phyloP scores from a whole-genome alignment of 2,113 vertebrate species.

The Atrichornis clamosus region DNA sequence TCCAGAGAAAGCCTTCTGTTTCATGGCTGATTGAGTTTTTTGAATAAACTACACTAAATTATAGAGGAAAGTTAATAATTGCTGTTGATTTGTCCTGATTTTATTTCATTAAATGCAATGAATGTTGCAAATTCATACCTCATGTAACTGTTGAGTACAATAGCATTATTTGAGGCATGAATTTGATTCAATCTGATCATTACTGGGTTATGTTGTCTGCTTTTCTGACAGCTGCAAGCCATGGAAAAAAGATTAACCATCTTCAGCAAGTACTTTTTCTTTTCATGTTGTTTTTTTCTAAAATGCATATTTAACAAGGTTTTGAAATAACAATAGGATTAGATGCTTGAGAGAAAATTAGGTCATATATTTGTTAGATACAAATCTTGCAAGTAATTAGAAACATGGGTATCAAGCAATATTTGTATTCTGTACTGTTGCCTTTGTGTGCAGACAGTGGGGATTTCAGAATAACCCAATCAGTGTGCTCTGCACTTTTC shows the following conservation, averaged over 20 bases:
- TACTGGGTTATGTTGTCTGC: background rate
- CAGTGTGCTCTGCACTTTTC: background rate
- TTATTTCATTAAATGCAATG: slow-evolving; percentile 7
- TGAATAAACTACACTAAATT: background rate
- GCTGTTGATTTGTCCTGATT: slow-evolving; percentile 2
- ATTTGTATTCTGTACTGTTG: slow-evolving; percentile 39
- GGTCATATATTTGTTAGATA: slow-evolving; percentile 52
- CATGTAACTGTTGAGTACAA: background rate
- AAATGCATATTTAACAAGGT: slow-evolving; percentile 39
- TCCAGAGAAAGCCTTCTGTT: background rate
- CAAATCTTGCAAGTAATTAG: slow-evolving; percentile 41
- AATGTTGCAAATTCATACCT: background rate
- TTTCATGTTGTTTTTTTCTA: background rate
- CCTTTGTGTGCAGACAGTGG: slow-evolving; percentile 28
- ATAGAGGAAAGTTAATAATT: background rate
- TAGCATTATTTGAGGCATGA: background rate
- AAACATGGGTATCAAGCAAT: slow-evolving; percentile 26
- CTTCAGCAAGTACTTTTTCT: slow-evolving; percentile 5
- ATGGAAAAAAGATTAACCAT: background rate
- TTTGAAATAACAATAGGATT: slow-evolving; percentile 46
- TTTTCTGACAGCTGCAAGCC: slow-evolving; percentile 16
- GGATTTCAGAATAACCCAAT: slow-evolving; percentile 49
- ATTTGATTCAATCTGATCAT: background rate
- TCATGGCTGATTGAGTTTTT: background rate
- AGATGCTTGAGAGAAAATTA: slow-evolving; percentile 48